Evolutionary conservation across 2,797 vertebrate genomes (phyloP), one percentile per base, ranked within the genome.

Genomic region (Pseudomugil tenellus): DNA sequence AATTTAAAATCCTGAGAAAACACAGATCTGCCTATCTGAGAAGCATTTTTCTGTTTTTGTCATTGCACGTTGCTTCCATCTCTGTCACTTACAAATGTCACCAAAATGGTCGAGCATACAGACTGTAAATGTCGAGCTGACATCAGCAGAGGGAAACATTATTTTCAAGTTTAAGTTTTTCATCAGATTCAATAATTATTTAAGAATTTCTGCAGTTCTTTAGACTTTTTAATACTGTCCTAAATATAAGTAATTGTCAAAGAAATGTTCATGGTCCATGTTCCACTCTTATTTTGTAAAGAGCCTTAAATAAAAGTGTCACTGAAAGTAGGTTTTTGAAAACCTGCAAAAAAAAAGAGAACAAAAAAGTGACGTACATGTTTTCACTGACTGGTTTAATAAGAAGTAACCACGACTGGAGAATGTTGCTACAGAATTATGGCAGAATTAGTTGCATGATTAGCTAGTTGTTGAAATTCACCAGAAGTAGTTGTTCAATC

Each of bases 1-100:
- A 79, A 89, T 91, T 89, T 87, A 70, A 76, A 76, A 67, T 65
- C 63, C 34, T 63, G 80, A 81, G 74, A 77, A 74, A 87, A 84
- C 68, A 66, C 76, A 84, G 70, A 79, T 56, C 17, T 58, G 61
- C 21, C 34, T 68, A 21, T 80, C 71, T 76, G 63, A 26, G 31
- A 55, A 68, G 85, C 43, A 75, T 72, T 67, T 57, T 80, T 67
- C 72, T 79, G 51, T n/a, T 12, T 54, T 0, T 54, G 55, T 51
- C 37, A 7, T 64, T 63, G 68, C 51, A n/a, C 0, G 64, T 51
- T 62, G 53, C 10, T 41, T 21, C 63, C 56, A 46, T 74, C 39
- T 64, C 58, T 52, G 60, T 70, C 46, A 55, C n/a, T 55, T 32
- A 25, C 31, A 58, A 19, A 53, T 58, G 23, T 26, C 23, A 51